phyloP scores from a whole-genome alignment of 2,888 invertebrate genomes.

The Lutraria lutraria region DNA sequence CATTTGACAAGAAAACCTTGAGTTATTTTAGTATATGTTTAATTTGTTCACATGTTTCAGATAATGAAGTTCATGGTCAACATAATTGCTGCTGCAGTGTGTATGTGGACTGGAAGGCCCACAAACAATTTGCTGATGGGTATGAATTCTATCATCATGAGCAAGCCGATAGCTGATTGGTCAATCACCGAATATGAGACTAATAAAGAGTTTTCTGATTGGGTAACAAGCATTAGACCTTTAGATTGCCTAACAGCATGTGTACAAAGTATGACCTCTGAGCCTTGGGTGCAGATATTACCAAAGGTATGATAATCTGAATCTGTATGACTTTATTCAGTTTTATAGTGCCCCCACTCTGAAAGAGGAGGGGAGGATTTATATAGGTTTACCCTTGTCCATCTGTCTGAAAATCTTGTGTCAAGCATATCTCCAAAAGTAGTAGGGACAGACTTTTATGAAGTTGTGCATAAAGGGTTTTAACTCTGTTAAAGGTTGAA shows the following conservation, averaged over 20 bases:
- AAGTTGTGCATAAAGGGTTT: no score
- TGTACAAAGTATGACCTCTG: conserved; percentile 64
- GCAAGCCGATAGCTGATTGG: conserved; percentile 37
- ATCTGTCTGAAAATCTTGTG: no score
- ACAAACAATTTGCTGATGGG: conserved; percentile 49
- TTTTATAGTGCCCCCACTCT: no score
- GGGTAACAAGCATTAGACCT: conserved; percentile 42
- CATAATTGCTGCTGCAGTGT: conserved; percentile 69
- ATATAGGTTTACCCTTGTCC: no score
- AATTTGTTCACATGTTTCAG: conserved; percentile 56
- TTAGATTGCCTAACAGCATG: conserved; percentile 59
- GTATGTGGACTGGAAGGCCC: conserved; percentile 62
- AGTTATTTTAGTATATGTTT: no score
- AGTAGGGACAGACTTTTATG: no score
- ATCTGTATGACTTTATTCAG: background rate
- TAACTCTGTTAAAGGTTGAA: no score
- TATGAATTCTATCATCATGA: conserved; percentile 61
- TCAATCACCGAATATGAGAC: conserved; percentile 2
- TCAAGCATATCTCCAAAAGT: no score
- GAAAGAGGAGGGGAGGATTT: no score
- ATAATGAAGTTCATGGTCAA: conserved; percentile 67
- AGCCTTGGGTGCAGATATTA: conserved; percentile 76
- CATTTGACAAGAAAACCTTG: no score
- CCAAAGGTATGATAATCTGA: conserved; percentile 68
- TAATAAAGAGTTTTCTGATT: background rate